Evolutionary conservation across 2,888 invertebrate species (phyloP).

Genomic region (Rutpela maculata): DNA sequence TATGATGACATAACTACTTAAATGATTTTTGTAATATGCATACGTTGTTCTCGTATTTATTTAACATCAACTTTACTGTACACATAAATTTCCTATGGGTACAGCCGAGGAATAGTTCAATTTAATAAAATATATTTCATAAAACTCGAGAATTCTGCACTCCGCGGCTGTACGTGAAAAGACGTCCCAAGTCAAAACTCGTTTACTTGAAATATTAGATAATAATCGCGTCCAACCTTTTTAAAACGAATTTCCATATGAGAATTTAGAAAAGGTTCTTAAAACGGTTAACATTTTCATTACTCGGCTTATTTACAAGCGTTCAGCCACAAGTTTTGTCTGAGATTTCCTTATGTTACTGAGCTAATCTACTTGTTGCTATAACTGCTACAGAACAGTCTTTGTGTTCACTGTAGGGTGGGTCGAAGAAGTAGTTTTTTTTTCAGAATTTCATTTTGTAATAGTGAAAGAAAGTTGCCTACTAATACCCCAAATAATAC

Average conservation of each 20-base stretch:
- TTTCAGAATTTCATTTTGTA: no score
- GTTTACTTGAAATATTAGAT: neutral
- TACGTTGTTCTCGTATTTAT: slow-evolving; percentile 38
- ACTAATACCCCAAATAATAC: no score
- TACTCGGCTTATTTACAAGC: neutral
- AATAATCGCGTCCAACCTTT: neutral
- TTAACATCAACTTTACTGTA: slow-evolving; percentile 32
- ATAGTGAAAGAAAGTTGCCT: no score
- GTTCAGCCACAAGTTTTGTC: slow-evolving; percentile 33
- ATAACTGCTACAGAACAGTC: slow-evolving; percentile 41
- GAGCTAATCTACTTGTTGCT: slow-evolving; percentile 33
- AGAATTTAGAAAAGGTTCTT: neutral
- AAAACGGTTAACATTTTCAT: neutral
- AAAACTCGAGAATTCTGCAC: neutral
- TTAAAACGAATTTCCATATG: neutral
- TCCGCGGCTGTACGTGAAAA: slow-evolving; percentile 26
- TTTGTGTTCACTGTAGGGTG: no score
- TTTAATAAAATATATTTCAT: slow-evolving; percentile 4
- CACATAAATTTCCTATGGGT: slow-evolving; percentile 28
- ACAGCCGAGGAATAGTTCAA: slow-evolving; percentile 18
- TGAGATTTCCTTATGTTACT: slow-evolving; percentile 18
- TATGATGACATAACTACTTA: slow-evolving; percentile 21
- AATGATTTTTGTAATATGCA: slow-evolving; percentile 26
- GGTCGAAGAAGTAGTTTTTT: no score
- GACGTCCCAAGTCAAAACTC: slow-evolving; percentile 37